These are phyloP conservation scores for Pseudonaja textilis DNA, from an alignment of 2,113 vertebrate genomes.

Conservation along the genomic window DNA sequence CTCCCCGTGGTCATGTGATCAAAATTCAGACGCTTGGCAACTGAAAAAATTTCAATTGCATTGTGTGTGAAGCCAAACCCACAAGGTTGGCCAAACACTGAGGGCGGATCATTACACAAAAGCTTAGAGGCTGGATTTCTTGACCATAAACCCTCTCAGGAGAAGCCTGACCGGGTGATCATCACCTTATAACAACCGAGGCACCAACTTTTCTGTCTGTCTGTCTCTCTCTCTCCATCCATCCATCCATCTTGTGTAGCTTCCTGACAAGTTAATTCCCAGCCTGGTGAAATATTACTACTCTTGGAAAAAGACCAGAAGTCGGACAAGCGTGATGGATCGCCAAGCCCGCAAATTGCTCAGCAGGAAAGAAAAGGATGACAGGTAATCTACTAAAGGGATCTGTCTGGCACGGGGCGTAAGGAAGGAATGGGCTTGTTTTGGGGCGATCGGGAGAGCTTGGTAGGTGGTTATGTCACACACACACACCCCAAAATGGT, in stretches of 20 bases:
- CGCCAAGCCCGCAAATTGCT: conserved; percentile 84
- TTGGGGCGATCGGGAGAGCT: not conserved
- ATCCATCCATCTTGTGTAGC: conserved; percentile 52
- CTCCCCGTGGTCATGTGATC: too few species aligned
- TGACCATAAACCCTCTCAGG: too few species aligned
- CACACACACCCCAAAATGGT: not conserved
- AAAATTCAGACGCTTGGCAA: too few species aligned
- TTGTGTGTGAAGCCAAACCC: too few species aligned
- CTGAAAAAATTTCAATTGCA: too few species aligned
- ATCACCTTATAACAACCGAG: too few species aligned
- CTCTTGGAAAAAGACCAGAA: conserved; percentile 91
- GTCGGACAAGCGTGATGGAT: conserved; percentile 90
- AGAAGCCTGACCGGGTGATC: too few species aligned
- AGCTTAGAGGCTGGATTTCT: too few species aligned
- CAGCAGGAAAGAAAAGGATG: conserved; percentile 84
- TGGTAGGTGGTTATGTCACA: too few species aligned
- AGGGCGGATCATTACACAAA: too few species aligned
- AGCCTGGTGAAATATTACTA: conserved; percentile 93
- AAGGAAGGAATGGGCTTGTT: not conserved
- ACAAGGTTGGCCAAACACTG: too few species aligned
- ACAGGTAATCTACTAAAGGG: conserved; percentile 67
- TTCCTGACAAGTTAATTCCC: conserved; percentile 88
- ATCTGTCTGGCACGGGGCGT: not conserved
- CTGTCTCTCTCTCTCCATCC: not conserved
- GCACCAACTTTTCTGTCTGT: not conserved